Base-by-base conservation (phyloP, 2,888 invertebrate species). In the Nasonia oneida region DNA sequence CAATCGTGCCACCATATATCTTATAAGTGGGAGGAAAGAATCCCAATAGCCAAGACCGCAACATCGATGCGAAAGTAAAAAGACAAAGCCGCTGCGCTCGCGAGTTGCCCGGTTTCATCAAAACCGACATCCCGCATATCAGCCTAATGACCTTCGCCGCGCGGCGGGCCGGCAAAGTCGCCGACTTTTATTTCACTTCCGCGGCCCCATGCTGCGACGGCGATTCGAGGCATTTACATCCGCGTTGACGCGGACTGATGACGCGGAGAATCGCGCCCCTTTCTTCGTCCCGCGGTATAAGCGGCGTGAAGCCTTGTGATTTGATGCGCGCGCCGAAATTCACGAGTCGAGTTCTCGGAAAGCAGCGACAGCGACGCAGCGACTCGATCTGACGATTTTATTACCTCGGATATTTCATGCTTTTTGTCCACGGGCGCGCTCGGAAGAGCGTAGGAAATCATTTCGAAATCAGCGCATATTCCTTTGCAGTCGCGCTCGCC, bases 221-320 rank as follows among this genome's bases (percentile, higher is more conserved):
- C 50, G 53, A 39, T 61, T n/a, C 47, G 23, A 39, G 53, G 81
- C 76, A 76, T 76, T 85, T 81, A 81, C 81, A 81, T 81, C 67
- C 79, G 57, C n/a, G 70, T 79, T 75, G 80, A 81, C 67, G 73
- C 79, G 75, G 79, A 83, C 83, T 83, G 86, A 83, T 83, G 86
- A 83, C 77, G 67, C 81, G 77, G 33, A 57, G 75, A 81, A 81
- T 77, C 85, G 50, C 53, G 23, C 8, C 53, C 23, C 29, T 50
- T 50, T 75, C 29, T 64, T 42, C 12, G 37, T 77, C 37, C 15
- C 33, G 53, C 29, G 29, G 29, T 1, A 29, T 73, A 82, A 82
- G 81, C 78, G 81, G 82, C 85, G 85, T 73, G 85, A 77, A 67
- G 77, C 29, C 10, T 29, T 33, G 67, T n/a, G 61, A 81, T 85